Evolutionary conservation across 2,888 invertebrate genomes (phyloP), one percentile per base, ranked within the genome.

Genomic region (Polydrusus pterygomalis): DNA sequence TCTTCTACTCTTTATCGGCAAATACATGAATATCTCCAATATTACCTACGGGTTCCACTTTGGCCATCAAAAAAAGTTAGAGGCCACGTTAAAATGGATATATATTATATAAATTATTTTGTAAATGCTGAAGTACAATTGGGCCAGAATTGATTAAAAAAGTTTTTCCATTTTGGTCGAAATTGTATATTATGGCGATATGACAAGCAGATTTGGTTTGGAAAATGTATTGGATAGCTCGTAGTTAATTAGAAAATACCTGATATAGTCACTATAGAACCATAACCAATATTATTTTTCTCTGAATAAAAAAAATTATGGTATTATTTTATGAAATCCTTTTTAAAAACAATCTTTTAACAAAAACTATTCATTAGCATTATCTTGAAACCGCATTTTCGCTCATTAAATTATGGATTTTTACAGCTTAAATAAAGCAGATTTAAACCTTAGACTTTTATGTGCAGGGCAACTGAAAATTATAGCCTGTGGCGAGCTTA

Each of bases 401-500:
- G 40, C 62, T 70, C 70, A 75, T 75, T 75, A 75, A 75, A 70
- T 75, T 75, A 75, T 75, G 68, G 75, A 75, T 72, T 75, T 71
- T 75, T 75, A 63, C 51, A 62, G 65, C 71, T 75, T 70, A 67
- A 60, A 75, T 70, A 71, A 71, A 71, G 51, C 70, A 70, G 73
- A 76, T 76, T 73, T 73, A 73, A 73, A 70, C 72, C 72, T 73
- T 73, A 64, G 63, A 69, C 69, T 71, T 77, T 70, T 73, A 77
- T 70, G 68, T 62, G 73, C 77, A 73, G 73, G 63, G 56, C 70
- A 40, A 40, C 77, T 72, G 77, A 73, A 77, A 77, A 77, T 77
- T 77, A 77, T 77, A 73, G 84, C 85, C 82, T 79, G 79, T 75
- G 83, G 84, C 83, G 78, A 80, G 84, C 82, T 82, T 80, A 81